Evolutionary conservation across 2,888 invertebrate species (phyloP), one percentile per base, ranked within the genome.

Genomic region (Onthophagus sagittarius): DNA sequence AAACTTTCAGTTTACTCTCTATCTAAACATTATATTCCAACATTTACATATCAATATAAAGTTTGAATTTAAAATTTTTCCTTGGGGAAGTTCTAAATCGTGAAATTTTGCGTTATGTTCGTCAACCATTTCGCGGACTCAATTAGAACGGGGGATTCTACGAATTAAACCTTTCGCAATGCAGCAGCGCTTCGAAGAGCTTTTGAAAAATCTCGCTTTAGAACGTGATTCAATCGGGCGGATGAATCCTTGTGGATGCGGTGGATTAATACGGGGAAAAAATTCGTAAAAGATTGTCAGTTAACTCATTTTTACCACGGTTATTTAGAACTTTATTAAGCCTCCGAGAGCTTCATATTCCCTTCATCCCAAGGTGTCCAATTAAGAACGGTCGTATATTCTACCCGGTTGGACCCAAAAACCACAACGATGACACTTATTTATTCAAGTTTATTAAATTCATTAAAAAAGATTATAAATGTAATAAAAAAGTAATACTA

Each of bases 291-390:
- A 53, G 39, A 53, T 11, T 53, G 11, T 53, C 39, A 53, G 39
- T 53, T 53, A 33, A 33, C 7, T 33, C 5, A 33, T 33, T 33
- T 33, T 33, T 33, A 53, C 39, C 7, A 67, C 31, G 67, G 67
- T 67, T 32, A 67, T 67, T 67, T 67, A 67, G 31, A 67, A 67
- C 67, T 67, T 67, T 67, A 67, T 67, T 67, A 67, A 67, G 67
- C 32, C 67, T 32, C n/a, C 6, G 32, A n/a, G n/a, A 67, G 32
- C 15, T 32, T 67, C 67, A 67, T 67, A 67, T 67, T 67, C 15
- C 67, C 7, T 23, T 23, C 3, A 23, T 15, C 67, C 67, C 67
- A 7, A 67, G 67, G 67, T 67, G 67, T 67, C 67, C 67, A 67
- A 67, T 67, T 67, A 67, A 67, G 67, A 23, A 7, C 32, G 67